phyloP scores from a whole-genome alignment of 1,140 invertebrate genomes.

The Aphaenogaster ashmeadi region DNA sequence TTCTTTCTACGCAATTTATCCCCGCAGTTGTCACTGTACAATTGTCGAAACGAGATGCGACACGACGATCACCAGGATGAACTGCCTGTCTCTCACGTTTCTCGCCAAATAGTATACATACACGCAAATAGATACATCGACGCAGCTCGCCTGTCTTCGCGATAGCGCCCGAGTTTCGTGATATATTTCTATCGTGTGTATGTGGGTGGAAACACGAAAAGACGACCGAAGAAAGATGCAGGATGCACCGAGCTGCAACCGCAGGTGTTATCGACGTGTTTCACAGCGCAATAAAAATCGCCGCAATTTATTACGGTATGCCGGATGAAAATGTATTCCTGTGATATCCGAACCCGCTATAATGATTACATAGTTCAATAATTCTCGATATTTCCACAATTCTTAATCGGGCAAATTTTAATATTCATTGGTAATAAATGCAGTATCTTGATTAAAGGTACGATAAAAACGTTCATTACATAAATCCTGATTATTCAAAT shows the following conservation, averaged over 20 bases:
- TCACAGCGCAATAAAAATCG: constrained; percentile 35
- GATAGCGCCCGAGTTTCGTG: constrained; percentile 13
- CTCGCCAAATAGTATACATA: not conserved
- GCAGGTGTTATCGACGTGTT: constrained; percentile 37
- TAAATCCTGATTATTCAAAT: constrained; percentile 23
- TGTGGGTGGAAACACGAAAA: constrained; percentile 14
- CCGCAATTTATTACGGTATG: constrained; percentile 18
- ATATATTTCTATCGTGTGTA: constrained; percentile 30
- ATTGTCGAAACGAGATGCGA: not conserved
- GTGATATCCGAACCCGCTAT: not conserved
- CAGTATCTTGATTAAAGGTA: not conserved
- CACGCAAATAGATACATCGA: constrained; percentile 24
- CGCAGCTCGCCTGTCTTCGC: not conserved
- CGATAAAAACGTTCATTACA: not conserved
- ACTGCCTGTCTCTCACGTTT: not conserved
- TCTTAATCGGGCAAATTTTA: not conserved
- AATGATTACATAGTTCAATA: not conserved
- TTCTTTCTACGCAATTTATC: not conserved
- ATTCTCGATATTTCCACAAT: not conserved
- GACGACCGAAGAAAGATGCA: not conserved
- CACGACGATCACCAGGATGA: not conserved
- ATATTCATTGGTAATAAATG: not conserved
- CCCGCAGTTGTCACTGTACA: not conserved
- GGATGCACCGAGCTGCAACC: constrained; percentile 9
- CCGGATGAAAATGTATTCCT: not conserved